phyloP scores from a whole-genome alignment of 37 sponge, comb jelly and placozoan genomes.

The Halisarca cf. caerulea region DNA sequence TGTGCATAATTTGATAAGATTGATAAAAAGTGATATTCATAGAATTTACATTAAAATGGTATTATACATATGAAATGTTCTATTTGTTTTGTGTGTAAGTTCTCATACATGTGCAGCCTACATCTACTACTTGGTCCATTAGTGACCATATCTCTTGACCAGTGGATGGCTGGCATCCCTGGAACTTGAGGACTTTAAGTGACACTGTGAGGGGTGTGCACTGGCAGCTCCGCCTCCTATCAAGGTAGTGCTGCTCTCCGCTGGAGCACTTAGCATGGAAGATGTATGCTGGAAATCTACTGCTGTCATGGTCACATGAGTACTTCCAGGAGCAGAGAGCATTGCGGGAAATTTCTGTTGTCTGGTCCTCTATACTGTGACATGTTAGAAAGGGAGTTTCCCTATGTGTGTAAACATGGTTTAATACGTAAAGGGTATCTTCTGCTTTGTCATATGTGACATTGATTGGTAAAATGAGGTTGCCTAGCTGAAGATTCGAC shows the following conservation, averaged over 20 bases:
- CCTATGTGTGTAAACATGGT: not conserved
- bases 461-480: not conserved
- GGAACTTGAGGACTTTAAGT: not conserved
- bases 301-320: conserved; percentile 54
- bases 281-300: conserved; percentile 52
- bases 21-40: too few relatives aligned
- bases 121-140: not conserved
- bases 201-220: not conserved
- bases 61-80: too few relatives aligned
- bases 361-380: not conserved
- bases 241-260: not conserved
- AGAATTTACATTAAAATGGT: too few relatives aligned
- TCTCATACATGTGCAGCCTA: not conserved
- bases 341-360: not conserved
- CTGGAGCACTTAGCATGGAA: conserved; percentile 46
- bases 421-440: not conserved
- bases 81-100: too few relatives aligned
- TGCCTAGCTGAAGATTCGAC: not conserved
- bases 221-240: not conserved
- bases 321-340: conserved; percentile 45
- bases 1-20: too few relatives aligned
- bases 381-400: not conserved
- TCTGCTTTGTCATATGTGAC: not conserved
- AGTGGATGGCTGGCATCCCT: not conserved
- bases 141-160: not conserved